Evolutionary conservation across 2,888 invertebrate species (phyloP).

Genomic region (Lamellibrachia satsuma): DNA sequence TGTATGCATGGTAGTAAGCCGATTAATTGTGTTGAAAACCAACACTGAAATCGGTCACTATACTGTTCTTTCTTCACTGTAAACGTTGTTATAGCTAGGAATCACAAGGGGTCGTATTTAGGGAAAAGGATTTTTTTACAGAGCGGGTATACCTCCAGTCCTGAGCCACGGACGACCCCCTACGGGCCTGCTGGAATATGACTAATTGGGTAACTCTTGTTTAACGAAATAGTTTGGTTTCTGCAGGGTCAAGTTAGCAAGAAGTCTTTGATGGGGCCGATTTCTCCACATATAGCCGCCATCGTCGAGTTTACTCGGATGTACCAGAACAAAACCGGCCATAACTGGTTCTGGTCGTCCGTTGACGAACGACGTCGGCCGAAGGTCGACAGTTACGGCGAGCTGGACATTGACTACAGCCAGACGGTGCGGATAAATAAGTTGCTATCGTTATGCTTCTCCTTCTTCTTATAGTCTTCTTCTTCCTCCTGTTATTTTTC

Average conservation of each 20-base stretch:
- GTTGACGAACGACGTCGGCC: background rate
- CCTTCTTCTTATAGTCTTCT: background rate
- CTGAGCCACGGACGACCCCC: background rate
- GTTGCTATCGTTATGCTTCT: background rate
- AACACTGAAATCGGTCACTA: background rate
- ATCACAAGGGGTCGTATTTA: background rate
- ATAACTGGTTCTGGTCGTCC: background rate
- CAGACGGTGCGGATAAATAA: background rate
- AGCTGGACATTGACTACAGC: background rate
- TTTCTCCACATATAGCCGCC: background rate
- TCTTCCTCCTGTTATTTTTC: too few relatives aligned
- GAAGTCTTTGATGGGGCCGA: background rate
- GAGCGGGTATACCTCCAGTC: background rate
- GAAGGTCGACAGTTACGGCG: background rate
- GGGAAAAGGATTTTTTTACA: background rate
- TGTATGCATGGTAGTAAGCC: background rate
- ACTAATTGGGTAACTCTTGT: background rate
- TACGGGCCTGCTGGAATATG: background rate
- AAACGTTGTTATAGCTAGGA: background rate
- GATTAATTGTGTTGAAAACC: background rate
- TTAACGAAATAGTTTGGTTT: background rate
- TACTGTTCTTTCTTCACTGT: background rate
- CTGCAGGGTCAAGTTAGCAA: background rate
- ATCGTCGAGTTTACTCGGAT: conserved; percentile 1
- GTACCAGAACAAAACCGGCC: background rate